These are phyloP conservation scores for Melanogrammus aeglefinus DNA, from an alignment of 2,797 vertebrate species.

Conservation along the genomic window DNA sequence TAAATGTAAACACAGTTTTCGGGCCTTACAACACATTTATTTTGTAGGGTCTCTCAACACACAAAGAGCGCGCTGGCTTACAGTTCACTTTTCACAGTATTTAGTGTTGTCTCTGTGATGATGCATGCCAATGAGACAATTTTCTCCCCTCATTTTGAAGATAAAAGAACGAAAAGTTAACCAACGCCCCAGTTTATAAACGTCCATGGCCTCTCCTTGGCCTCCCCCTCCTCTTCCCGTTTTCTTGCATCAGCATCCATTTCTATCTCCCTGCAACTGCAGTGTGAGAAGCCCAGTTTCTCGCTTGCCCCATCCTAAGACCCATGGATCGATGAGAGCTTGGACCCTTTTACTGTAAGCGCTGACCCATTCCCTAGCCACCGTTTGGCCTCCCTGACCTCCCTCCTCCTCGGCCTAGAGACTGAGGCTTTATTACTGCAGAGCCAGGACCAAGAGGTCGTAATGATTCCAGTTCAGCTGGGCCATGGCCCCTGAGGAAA, in stretches of 20 bases:
- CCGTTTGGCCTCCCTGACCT: constrained; percentile 70
- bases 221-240: constrained; percentile 33
- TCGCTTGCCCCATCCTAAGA: constrained; percentile 40
- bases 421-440: constrained; percentile 59
- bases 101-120: constrained; percentile 35
- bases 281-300: constrained; percentile 44
- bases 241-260: constrained; percentile 67
- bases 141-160: constrained; percentile 47
- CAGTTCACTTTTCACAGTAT: constrained; percentile 53
- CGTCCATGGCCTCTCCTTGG: constrained; percentile 74
- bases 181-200: constrained; percentile 14
- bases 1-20: not conserved
- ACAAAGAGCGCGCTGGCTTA: constrained; percentile 16
- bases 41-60: not conserved
- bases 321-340: constrained; percentile 68
- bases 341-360: constrained; percentile 74
- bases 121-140: constrained; percentile 52
- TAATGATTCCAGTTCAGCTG: constrained; percentile 66
- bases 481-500: constrained; percentile 49
- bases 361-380: constrained; percentile 73
- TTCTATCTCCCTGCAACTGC: constrained; percentile 52
- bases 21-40: not conserved
- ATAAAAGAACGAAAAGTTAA: not conserved
- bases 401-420: constrained; percentile 46
- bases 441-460: constrained; percentile 55